Conservation (phyloP, 2,888 invertebrate species). For the Malthinus seriepunctatus region DNA sequence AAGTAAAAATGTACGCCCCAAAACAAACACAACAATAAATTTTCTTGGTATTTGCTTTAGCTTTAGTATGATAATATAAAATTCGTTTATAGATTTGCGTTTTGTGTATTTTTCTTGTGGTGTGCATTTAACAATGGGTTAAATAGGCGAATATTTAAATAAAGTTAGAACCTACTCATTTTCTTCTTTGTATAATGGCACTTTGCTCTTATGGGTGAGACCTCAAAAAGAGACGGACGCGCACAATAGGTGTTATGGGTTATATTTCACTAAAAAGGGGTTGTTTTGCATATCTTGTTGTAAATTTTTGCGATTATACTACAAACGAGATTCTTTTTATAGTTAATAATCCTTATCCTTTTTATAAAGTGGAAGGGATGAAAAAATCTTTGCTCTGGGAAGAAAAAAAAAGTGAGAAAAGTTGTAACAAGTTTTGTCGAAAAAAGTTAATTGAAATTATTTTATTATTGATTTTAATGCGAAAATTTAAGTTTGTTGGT, state of each 20-base stretch:
- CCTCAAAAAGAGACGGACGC: background rate
- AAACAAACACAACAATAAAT: constrained; percentile 24
- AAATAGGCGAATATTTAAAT: constrained; percentile 5
- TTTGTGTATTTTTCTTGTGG: constrained; percentile 14
- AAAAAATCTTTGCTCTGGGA: too few relatives aligned
- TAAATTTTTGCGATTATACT: too few relatives aligned
- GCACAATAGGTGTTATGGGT: constrained; percentile 10
- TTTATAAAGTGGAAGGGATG: too few relatives aligned
- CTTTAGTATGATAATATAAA: constrained; percentile 17
- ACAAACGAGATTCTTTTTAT: too few relatives aligned
- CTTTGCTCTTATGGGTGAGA: constrained; percentile 3
- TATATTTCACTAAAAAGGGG: constrained; percentile 8
- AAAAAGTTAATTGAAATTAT: too few relatives aligned
- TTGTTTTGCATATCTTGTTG: background rate
- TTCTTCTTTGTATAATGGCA: constrained; percentile 14
- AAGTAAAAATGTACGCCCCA: constrained; percentile 19
- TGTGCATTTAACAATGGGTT: constrained; percentile 8
- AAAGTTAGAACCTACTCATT: constrained; percentile 5
- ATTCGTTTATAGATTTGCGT: constrained; percentile 7
- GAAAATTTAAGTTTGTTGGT: too few relatives aligned
- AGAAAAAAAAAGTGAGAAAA: too few relatives aligned
- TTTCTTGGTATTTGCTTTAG: constrained; percentile 12
- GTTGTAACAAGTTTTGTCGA: too few relatives aligned
- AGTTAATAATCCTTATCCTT: too few relatives aligned
- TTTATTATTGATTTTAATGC: too few relatives aligned